Evolutionary conservation across 2,113 vertebrate genomes (phyloP), one percentile per base, ranked within the genome.

Genomic region (Rhea americana): DNA sequence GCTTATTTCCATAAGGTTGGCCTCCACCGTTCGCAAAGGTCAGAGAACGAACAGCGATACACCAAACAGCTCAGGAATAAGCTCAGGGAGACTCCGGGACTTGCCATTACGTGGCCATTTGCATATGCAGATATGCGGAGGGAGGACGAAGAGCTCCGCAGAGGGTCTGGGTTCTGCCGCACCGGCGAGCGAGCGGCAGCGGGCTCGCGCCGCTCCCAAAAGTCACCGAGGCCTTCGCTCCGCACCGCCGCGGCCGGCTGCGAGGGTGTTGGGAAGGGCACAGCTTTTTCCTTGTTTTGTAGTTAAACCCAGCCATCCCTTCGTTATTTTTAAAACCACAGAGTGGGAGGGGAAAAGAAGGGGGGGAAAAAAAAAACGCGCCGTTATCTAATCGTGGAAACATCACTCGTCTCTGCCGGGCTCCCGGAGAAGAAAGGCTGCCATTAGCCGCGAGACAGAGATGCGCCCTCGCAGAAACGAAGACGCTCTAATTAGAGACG

Each of bases 1-100:
- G 80, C 97, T 96, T 90, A 97, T 97, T 96, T 97, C 96, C 97
- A 97, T 97, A 96, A 96, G 70, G 76, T 41, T 89, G 63, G 91
- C 75, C 93, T 90, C 73, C 20, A 3, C 58, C 1, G 1, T 37
- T 78, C 82, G 2, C 81, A 93, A 97, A 93, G 96, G 87, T 97
- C 97, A 92, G 73, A 68, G 81, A 91, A 87, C 66, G 58, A 51
- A 63, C 95, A 89, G 91, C 7, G 81, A 97, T 96, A 95, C 90
- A 94, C 65, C 76, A 37, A 94, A 80, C 55, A 21, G 77, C 90
- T 48, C 11, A 82, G 82, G 81, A 96, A 91, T 82, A 56, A 82
- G 13, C 92, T 4, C 16, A 82, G 82, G 53, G 89, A 55, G 48
- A 72, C 74, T 90, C 50, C 1, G 76, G 87, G 82, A 85, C 65